phyloP scores from a whole-genome alignment of 2,113 vertebrate species.

The Pelusios castaneus region DNA sequence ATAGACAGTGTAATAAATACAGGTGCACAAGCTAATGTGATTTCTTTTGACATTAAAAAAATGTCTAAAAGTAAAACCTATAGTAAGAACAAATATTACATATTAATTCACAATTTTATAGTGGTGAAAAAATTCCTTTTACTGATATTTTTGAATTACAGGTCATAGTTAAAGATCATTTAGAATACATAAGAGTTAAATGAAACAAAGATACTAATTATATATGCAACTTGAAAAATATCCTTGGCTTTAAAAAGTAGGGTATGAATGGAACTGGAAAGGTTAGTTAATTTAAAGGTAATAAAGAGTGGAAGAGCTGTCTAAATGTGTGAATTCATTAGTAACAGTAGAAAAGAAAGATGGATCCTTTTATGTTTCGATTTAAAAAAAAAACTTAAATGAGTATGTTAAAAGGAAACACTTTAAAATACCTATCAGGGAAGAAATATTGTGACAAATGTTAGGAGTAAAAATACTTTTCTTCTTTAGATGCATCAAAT shows the following conservation, averaged over 20 bases:
- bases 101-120: not conserved
- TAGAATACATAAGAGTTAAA: not conserved
- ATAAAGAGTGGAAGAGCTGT: not conserved
- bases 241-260: not conserved
- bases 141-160: not conserved
- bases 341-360: not conserved
- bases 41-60: not conserved
- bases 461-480: not conserved
- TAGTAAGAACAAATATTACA: not conserved
- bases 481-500: not conserved
- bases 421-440: not conserved
- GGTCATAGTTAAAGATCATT: not conserved
- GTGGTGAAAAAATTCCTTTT: not conserved
- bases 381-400: not conserved
- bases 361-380: not conserved
- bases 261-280: not conserved
- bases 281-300: not conserved
- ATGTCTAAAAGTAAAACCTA: not conserved
- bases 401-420: not conserved
- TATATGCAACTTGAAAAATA: not conserved
- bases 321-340: not conserved
- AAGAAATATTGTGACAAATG: not conserved
- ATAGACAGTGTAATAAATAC: not conserved
- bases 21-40: not conserved
- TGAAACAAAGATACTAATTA: not conserved